phyloP scores from a whole-genome alignment of 2,888 invertebrate species.

The Eutolmus rufibarbis region DNA sequence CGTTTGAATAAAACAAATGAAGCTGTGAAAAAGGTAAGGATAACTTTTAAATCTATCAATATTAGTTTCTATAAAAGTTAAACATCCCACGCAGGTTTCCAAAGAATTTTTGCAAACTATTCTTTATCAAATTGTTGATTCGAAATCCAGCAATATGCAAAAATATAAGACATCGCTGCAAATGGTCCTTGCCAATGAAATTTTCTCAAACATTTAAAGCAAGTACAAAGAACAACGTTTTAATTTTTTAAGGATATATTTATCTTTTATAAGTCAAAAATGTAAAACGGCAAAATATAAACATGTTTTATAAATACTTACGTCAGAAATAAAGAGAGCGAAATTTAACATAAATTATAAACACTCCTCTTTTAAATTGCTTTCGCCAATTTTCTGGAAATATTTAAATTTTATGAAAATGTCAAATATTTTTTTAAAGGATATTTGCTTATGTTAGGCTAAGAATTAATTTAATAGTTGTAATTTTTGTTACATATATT shows the following conservation, averaged over 20 bases:
- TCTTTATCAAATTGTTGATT: neutral
- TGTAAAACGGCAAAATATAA: neutral
- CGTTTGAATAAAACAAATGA: neutral
- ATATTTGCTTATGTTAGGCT: neutral
- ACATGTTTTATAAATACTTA: neutral
- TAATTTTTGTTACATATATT: neutral
- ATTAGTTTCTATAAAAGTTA: neutral
- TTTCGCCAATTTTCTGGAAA: neutral
- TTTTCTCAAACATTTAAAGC: neutral
- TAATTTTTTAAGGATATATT: neutral
- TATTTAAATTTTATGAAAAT: neutral
- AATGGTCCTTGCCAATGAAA: neutral
- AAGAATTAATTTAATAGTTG: neutral
- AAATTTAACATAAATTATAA: neutral
- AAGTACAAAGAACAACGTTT: neutral
- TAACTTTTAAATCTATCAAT: neutral
- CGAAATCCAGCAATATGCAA: neutral
- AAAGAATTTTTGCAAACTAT: constrained; percentile 2
- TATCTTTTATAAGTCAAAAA: neutral
- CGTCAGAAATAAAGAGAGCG: neutral
- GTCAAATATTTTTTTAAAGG: neutral
- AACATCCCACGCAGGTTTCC: neutral
- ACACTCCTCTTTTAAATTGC: neutral
- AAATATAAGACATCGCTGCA: neutral
- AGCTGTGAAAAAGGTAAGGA: neutral